Percentiles rank a stretch among this genome's conserved stretches.
Conservation (phyloP, 2,797 vertebrate genomes). For the Cygnus olor region DNA sequence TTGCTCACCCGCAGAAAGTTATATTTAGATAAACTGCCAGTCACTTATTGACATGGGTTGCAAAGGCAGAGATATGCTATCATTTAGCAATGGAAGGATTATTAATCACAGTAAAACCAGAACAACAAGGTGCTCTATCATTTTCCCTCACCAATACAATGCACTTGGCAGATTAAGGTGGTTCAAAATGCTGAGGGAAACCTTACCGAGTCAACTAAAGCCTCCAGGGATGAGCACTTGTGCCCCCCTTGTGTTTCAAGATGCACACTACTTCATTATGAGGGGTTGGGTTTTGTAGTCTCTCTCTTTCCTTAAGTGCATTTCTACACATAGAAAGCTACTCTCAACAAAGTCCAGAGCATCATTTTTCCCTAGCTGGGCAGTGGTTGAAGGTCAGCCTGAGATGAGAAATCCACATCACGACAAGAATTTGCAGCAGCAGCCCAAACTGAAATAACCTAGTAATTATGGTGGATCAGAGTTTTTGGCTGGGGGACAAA, state of each 20-base stretch:
- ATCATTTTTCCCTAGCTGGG: not conserved
- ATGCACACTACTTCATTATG: not conserved
- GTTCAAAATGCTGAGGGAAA: not conserved
- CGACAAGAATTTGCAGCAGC: not conserved
- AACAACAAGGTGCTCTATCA: not conserved
- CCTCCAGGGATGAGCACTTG: not conserved
- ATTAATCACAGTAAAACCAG: not conserved
- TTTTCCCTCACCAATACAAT: fast-evolving
- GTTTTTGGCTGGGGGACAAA: not conserved
- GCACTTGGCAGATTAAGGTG: fast-evolving
- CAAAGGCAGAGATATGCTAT: not conserved
- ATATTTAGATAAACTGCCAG: not conserved
- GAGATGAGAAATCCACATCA: not conserved
- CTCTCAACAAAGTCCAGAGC: not conserved
- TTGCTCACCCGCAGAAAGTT: not conserved
- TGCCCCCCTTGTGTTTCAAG: not conserved
- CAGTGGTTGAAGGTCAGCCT: not conserved
- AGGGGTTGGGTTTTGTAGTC: not conserved
- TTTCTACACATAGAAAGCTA: not conserved
- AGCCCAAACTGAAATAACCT: not conserved
- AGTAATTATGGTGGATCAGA: not conserved
- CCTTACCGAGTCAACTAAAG: not conserved
- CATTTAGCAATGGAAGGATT: not conserved
- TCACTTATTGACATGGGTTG: not conserved
- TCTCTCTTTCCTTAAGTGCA: not conserved